Evolutionary conservation across 2,797 vertebrate species (phyloP), one percentile per base, ranked within the genome.

Genomic region (Lagocephalus sceleratus): DNA sequence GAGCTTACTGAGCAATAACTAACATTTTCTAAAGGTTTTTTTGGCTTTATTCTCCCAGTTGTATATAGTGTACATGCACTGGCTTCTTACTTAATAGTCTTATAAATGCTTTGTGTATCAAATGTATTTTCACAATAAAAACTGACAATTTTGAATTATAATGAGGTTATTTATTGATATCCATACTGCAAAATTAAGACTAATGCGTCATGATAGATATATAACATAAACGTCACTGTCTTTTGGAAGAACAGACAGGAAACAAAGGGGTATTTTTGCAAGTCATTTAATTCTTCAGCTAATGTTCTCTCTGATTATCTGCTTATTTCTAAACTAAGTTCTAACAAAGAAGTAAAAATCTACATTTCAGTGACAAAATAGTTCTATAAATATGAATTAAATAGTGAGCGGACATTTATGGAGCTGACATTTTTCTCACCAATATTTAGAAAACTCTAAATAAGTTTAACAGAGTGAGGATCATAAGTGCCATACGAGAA

Each of bases 61-160:
- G 74, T 85, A 71, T 69, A 75, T 86, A 79, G 61, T 81, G 72
- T 83, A 85, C 75, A 85, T 86, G 84, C 79, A 85, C 83, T 87
- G 85, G 82, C 84, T 84, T 83, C 43, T 71, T 78, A 76, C 72
- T 61, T 68, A 73, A 63, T 74, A 45, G 65, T 68, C 58, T 68
- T 85, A 67, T 77, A 66, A 78, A 51, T 73, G 71, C 79, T 82
- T 85, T 83, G 53, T 84, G 63, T 88, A 88, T 65, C 81, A 79
- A 83, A 84, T 84, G 79, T 89, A 89, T 89, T 88, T 89, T 89
- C 83, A 78, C 81, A 89, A 88, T 89, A 89, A 89, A 42, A 89
- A 86, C 40, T 61, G 73, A 82, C 60, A 76, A 79, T 38, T 64
- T 72, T 35, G 32, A 35, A 54, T 4, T 54, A 51, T 51, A 51